Base-by-base conservation (phyloP, 1,140 invertebrate species). In the Asobara japonica region DNA sequence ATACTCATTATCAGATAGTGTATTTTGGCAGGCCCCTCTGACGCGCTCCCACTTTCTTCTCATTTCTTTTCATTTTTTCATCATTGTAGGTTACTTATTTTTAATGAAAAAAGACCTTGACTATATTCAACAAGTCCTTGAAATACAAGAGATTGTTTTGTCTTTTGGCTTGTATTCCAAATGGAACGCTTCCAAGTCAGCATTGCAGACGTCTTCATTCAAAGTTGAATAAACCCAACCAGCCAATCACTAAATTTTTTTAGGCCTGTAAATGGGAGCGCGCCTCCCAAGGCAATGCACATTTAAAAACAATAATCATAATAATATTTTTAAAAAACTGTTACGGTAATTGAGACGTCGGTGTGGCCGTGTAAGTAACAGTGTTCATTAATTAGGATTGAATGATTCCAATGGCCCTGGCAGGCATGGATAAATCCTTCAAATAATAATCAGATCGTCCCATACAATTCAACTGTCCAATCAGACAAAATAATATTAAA, bases 161-260 rank as follows among this genome's bases (percentile, higher is more conserved):
- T 62, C 60, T 62, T 56, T 62, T 62, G 60, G 60, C 60, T 16
- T 30, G 60, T 6, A 62, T 62, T 62, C 60, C 11, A 62, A 62
- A 62, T 62, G 60, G 60, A 62, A 62, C 60, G 13, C 1, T 29
- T 62, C 60, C 60, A 62, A 62, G 3, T 62, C 13, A 13, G 25
- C 29, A 56, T 20, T 56, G 51, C 20, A 56, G 51, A 10, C 13
- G 22, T 62, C 5, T 62, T 30, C 29, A 62, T 30, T 62, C 0
- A 62, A 62, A 62, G 29, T 18, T 30, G 27, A 62, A 62, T 30
- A 60, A 60, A 27, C 20, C 41, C 27, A 62, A 30, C 18, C 27
- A 13, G 13, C 7, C 30, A 62, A 62, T 10, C 16, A 62, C 6
- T 16, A 30, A 62, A 62, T 16, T 30, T 30, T 7, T 27, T 62